Conservation (phyloP, 2,888 invertebrate genomes). For the Abrostola tripartita region DNA sequence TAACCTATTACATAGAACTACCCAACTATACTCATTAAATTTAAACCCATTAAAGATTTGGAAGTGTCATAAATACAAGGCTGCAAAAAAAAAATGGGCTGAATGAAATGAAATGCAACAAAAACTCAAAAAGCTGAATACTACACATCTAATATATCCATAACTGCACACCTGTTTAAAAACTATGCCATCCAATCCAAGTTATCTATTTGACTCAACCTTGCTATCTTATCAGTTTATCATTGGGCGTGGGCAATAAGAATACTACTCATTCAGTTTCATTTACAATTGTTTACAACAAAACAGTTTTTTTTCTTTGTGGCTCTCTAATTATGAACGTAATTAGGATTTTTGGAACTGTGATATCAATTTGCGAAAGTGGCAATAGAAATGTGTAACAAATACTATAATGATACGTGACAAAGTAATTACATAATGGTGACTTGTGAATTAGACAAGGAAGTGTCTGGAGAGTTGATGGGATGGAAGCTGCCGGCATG, state of each 20-base stretch:
- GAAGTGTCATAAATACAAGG: too few relatives aligned
- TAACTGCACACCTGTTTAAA: slow-evolving; percentile 36
- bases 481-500: slow-evolving; percentile 81
- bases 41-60: too few relatives aligned
- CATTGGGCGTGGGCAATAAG: slow-evolving; percentile 74
- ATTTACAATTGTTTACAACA: slow-evolving; percentile 65
- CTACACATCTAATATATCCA: slow-evolving; percentile 2
- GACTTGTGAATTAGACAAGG: slow-evolving; percentile 79
- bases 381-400: slow-evolving; percentile 17
- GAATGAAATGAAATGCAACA: background rate
- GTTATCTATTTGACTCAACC: slow-evolving; percentile 74
- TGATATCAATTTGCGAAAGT: slow-evolving; percentile 2
- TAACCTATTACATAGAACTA: too few relatives aligned
- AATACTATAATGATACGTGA: slow-evolving; percentile 10
- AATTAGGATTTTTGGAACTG: slow-evolving; percentile 7
- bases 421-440: slow-evolving; percentile 70
- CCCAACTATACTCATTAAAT: too few relatives aligned
- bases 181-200: slow-evolving; percentile 60
- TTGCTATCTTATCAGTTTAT: slow-evolving; percentile 81
- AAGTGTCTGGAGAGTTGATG: slow-evolving; percentile 79
- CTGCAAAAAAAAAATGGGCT: too few relatives aligned
- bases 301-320: slow-evolving; percentile 39
- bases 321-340: background rate
- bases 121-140: background rate
- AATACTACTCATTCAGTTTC: slow-evolving; percentile 58